A percentile compares a stretch with the other conserved stretches of the same genome.
These are phyloP conservation scores for Vidua macroura DNA, from an alignment of 2,113 vertebrate genomes.

Conservation along the genomic window DNA sequence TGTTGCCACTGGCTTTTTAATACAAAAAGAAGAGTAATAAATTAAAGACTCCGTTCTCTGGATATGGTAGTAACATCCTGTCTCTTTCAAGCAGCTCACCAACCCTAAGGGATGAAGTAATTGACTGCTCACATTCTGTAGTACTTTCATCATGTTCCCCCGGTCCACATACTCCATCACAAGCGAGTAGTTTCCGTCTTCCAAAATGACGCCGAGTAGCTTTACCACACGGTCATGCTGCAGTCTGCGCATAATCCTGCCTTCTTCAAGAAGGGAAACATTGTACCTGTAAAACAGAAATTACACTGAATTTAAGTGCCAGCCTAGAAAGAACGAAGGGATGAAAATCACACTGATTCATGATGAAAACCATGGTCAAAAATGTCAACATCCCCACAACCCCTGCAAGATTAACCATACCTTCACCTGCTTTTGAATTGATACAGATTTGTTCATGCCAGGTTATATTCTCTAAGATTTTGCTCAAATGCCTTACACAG, in stretches of 20 bases:
- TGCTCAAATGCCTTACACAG: not conserved
- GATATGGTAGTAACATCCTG: not conserved
- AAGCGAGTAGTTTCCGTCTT: slow-evolving; percentile 87
- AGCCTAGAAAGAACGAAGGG: not conserved
- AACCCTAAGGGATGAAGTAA: not conserved
- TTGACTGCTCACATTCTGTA: slow-evolving; percentile 75
- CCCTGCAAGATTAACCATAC: not conserved
- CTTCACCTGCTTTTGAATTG: not conserved
- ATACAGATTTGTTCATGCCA: not conserved
- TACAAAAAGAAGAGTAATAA: not conserved
- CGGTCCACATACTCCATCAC: slow-evolving; percentile 91
- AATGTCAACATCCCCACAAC: not conserved
- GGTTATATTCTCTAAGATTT: not conserved
- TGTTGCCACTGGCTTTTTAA: not conserved
- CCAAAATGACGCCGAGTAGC: slow-evolving; percentile 88
- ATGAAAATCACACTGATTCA: not conserved
- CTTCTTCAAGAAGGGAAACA: slow-evolving; percentile 85
- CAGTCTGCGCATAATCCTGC: slow-evolving; percentile 86
- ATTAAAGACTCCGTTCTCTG: not conserved
- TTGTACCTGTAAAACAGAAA: slow-evolving; percentile 73
- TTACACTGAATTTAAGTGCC: not conserved
- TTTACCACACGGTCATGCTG: slow-evolving; percentile 87
- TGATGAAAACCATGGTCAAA: not conserved
- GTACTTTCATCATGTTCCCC: slow-evolving; percentile 88
- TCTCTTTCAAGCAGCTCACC: not conserved